Base-by-base conservation (phyloP, 2,888 invertebrate genomes). In the Parelbella ahira region DNA sequence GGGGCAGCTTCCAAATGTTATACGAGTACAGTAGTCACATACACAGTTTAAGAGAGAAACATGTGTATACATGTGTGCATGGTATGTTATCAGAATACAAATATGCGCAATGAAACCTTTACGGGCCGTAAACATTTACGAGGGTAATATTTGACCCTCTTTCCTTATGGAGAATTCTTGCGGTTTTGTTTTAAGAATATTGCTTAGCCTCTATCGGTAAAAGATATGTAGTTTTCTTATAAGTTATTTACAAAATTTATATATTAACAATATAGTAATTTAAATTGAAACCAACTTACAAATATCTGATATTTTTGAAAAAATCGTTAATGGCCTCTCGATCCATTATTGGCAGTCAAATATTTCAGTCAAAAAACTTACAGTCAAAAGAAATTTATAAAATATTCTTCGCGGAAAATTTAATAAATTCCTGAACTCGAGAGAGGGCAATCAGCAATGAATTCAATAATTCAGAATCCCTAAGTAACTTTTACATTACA, bases 61-160 rank as follows among this genome's bases (percentile, higher is more conserved):
- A 24, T 24, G 24, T 9, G 9, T 24, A 33, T 33, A 32, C 11
- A 7, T 11, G 23, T 30, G 23, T 13, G 13, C 8, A 8, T 23
- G n/a, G n/a, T n/a, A n/a, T n/a, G n/a, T n/a, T 9, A 34, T 27
- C 18, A 8, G 27, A 27, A 19, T 27, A 37, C 36, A 37, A 20
- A 25, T 33, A 27, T 33, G 33, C 20, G 32, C 13, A 41, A 37
- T 47, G 53, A 56, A 50, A 32, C 47, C 54, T 56, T 56, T 48
- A 54, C 47, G 47, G 51, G 50, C 45, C 50, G 47, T 60, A 58
- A 55, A 51, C 41, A 56, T 60, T 56, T 55, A 56, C 42, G 51
- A 49, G 36, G 53, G 48, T 49, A 45, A 41, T 44, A 45, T 48
- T 51, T 47, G 53, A 54, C 43, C 45, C 25, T 32, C 19, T 38